These are phyloP conservation scores for Caiman crocodilus DNA, from an alignment of 2,797 vertebrate genomes.

Conservation along the genomic window DNA sequence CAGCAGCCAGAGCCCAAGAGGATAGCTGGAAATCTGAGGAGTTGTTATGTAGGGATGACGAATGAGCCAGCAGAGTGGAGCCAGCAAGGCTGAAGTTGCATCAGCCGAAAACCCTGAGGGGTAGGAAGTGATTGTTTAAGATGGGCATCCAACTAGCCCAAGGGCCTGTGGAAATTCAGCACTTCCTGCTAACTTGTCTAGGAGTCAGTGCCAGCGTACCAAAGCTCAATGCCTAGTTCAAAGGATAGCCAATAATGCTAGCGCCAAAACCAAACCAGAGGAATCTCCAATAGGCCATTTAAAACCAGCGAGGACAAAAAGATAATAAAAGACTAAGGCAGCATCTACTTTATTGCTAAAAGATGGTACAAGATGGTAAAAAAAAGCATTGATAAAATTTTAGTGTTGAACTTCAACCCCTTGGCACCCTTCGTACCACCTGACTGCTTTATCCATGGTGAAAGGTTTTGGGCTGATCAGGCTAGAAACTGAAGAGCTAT, in stretches of 20 bases:
- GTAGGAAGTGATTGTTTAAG: neutral
- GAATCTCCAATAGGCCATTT: neutral
- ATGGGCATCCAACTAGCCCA: neutral
- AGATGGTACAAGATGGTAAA: neutral
- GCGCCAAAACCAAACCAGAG: neutral
- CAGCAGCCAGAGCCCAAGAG: neutral
- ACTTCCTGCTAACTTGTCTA: neutral
- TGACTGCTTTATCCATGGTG: neutral
- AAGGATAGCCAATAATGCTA: neutral
- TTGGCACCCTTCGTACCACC: neutral
- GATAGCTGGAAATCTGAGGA: neutral
- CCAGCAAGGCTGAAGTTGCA: neutral
- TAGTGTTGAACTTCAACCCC: neutral
- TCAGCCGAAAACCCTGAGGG: neutral
- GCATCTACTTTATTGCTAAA: neutral
- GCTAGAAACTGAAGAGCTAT: neutral
- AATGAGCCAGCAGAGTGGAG: neutral
- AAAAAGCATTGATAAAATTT: neutral
- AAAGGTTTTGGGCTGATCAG: constrained; percentile 3
- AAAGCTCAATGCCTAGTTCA: neutral
- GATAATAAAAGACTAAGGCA: neutral
- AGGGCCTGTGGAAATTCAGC: neutral
- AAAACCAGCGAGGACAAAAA: neutral
- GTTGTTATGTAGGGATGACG: neutral
- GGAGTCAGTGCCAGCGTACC: neutral